Percentiles rank a stretch among this genome's conserved stretches.
Conservation (phyloP, 2,888 invertebrate species). For the Oscheius sp. region DNA sequence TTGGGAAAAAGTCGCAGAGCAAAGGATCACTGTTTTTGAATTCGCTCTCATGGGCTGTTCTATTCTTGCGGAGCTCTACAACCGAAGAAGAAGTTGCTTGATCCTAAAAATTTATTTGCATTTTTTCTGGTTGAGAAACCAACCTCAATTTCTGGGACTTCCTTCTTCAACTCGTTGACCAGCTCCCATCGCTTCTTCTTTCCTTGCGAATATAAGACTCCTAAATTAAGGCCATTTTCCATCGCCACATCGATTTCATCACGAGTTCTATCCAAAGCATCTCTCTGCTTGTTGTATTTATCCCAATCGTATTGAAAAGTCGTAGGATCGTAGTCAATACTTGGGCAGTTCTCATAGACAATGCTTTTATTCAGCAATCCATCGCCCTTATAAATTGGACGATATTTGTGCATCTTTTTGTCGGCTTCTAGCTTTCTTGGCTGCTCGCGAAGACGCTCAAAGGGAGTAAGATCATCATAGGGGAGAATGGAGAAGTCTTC, state of each 20-base stretch:
- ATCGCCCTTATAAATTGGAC: not conserved
- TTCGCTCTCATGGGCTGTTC: not conserved
- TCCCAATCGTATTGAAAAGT: not conserved
- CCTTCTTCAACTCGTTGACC: not conserved
- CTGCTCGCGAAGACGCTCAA: too few relatives aligned
- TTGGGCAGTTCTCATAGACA: not conserved
- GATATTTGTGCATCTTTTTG: too few relatives aligned
- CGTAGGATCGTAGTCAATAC: too few relatives aligned
- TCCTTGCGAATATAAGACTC: not conserved
- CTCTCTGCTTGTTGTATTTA: not conserved
- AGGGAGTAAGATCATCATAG: too few relatives aligned
- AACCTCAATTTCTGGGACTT: not conserved
- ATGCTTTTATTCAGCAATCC: not conserved
- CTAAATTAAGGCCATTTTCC: not conserved
- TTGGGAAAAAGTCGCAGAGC: not conserved
- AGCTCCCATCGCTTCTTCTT: slow-evolving; percentile 2
- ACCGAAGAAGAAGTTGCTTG: not conserved
- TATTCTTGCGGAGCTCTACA: not conserved
- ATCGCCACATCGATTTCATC: not conserved
- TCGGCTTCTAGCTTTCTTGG: too few relatives aligned
- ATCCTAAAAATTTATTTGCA: not conserved
- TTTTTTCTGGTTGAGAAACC: not conserved
- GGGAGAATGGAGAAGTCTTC: too few relatives aligned
- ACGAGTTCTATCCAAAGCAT: not conserved
- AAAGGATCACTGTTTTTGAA: not conserved